phyloP scores from a whole-genome alignment of 2,888 invertebrate species.

The Arctia plantaginis region DNA sequence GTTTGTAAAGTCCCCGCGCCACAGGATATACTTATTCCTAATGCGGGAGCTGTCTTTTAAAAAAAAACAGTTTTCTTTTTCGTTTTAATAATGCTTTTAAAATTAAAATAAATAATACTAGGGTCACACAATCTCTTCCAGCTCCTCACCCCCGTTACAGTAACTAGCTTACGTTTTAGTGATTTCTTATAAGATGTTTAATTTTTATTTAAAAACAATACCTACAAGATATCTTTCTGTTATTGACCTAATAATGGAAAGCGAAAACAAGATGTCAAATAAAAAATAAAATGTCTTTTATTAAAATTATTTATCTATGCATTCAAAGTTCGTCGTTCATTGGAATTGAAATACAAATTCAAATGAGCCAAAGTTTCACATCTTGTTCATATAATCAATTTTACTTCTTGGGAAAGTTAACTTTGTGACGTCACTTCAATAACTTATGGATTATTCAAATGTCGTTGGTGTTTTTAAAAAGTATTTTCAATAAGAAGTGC shows the following conservation, averaged over 20 bases:
- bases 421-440: constrained; percentile 23
- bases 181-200: not conserved
- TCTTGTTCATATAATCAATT: constrained; percentile 34
- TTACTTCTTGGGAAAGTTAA: constrained; percentile 22
- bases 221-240: not conserved
- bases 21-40: too few relatives aligned
- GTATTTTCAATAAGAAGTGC: constrained; percentile 6
- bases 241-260: not conserved
- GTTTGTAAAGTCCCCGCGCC: too few relatives aligned
- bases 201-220: not conserved
- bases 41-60: too few relatives aligned
- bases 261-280: not conserved
- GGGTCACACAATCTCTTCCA: not conserved
- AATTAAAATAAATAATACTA: not conserved
- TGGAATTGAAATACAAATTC: constrained; percentile 16
- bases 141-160: not conserved
- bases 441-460: constrained; percentile 18
- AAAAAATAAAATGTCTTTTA: not conserved
- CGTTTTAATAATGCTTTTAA: not conserved
- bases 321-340: constrained; percentile 10
- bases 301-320: constrained; percentile 11
- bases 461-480: constrained; percentile 17
- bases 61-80: too few relatives aligned
- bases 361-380: constrained; percentile 18
- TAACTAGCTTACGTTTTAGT: not conserved